A percentile compares a stretch with the other conserved stretches of the same genome.
These are phyloP conservation scores for Melipona bicolor DNA, from an alignment of 2,888 invertebrate genomes.

Conservation along the genomic window DNA sequence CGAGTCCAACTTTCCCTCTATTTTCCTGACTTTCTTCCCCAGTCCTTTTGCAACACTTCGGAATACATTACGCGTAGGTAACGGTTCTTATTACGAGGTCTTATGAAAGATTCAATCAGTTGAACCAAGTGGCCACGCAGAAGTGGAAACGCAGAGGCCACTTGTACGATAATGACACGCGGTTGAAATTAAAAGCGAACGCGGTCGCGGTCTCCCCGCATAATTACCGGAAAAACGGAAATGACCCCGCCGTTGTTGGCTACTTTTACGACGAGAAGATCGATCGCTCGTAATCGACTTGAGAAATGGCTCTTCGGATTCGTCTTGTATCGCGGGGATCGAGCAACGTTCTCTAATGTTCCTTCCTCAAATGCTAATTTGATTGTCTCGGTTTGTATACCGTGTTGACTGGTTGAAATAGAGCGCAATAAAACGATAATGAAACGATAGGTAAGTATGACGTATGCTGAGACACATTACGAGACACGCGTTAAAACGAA, in stretches of 20 bases:
- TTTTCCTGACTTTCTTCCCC: background rate
- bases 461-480: too few species aligned
- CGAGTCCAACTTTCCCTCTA: background rate
- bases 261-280: constrained; percentile 55
- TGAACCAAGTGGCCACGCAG: background rate
- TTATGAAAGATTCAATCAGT: constrained; percentile 56
- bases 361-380: background rate
- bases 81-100: constrained; percentile 39
- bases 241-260: constrained; percentile 51
- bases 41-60: constrained; percentile 6
- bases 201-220: constrained; percentile 5
- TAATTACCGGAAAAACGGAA: constrained; percentile 57
- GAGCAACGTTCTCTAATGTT: background rate
- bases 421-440: too few species aligned
- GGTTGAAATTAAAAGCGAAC: constrained; percentile 45
- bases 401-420: too few species aligned
- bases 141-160: constrained; percentile 14
- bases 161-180: constrained; percentile 40
- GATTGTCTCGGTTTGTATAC: too few species aligned
- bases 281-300: constrained; percentile 50
- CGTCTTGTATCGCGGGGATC: constrained; percentile 14
- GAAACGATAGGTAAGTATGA: too few species aligned
- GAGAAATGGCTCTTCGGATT: constrained; percentile 15
- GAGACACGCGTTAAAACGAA: too few species aligned
- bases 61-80: constrained; percentile 36